A percentile compares a stretch with the other conserved stretches of the same genome.
phyloP scores from a whole-genome alignment of 2,888 invertebrate genomes.

The Alloplasta piceator region DNA sequence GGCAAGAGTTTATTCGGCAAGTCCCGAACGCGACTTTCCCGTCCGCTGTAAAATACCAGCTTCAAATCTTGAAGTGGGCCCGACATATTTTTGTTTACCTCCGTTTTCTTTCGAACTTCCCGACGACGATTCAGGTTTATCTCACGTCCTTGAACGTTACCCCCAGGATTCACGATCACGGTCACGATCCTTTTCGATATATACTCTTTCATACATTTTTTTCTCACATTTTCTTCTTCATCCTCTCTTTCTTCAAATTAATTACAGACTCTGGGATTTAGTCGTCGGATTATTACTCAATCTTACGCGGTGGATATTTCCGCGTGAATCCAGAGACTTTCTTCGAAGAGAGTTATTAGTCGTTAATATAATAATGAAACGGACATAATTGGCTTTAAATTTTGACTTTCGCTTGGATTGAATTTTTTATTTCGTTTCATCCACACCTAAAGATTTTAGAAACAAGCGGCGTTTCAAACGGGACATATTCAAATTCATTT shows the following conservation, averaged over 20 bases:
- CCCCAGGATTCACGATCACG: constrained; percentile 16
- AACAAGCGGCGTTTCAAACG: too few species aligned
- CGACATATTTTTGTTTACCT: constrained; percentile 40
- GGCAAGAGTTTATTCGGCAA: constrained; percentile 41
- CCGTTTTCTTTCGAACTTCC: constrained; percentile 19
- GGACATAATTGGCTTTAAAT: background rate
- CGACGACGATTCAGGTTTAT: constrained; percentile 21
- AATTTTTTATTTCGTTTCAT: background rate
- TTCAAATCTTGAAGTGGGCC: constrained; percentile 47
- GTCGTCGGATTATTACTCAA: background rate
- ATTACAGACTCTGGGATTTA: constrained; percentile 11
- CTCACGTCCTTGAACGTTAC: constrained; percentile 37
- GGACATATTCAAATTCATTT: too few species aligned
- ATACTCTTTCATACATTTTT: background rate
- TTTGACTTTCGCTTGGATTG: background rate
- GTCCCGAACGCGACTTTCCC: constrained; percentile 42
- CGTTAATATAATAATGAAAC: background rate
- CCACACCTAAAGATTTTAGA: too few species aligned
- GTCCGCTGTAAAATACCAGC: constrained; percentile 18
- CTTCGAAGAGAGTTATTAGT: constrained; percentile 10
- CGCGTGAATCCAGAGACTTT: constrained; percentile 30
- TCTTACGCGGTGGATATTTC: constrained; percentile 11
- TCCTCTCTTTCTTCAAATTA: constrained; percentile 15
- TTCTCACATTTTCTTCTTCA: background rate
- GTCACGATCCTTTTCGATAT: constrained; percentile 2